These are phyloP conservation scores for Arbacia lixula DNA, from an alignment of 53 echinoderm and acorn worm species.

Conservation along the genomic window DNA sequence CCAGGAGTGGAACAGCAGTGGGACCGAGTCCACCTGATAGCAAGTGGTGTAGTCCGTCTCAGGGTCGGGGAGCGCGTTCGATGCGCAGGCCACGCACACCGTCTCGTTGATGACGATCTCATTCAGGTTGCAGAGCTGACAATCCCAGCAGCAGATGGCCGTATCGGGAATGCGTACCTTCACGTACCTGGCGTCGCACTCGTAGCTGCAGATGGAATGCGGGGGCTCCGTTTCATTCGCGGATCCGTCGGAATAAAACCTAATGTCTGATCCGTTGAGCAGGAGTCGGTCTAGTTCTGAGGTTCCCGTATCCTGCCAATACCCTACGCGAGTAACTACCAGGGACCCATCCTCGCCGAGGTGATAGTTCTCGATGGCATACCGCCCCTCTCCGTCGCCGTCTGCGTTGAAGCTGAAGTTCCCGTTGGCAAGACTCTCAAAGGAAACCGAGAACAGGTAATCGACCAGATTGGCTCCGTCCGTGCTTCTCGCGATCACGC, in stretches of 20 bases:
- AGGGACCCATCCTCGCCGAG: constrained; percentile 30
- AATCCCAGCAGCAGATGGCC: constrained; percentile 83
- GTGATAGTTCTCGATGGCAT: constrained; percentile 77
- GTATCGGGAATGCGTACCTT: constrained; percentile 58
- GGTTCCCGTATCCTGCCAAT: constrained; percentile 57
- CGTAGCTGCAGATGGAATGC: constrained; percentile 71
- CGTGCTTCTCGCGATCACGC: constrained; percentile 18
- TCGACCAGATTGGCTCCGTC: constrained; percentile 61
- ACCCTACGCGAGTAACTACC: constrained; percentile 61
- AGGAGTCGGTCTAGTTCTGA: constrained; percentile 36
- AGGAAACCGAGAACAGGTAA: constrained; percentile 56
- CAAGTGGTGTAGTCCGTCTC: constrained; percentile 67
- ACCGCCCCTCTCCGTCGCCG: constrained; percentile 76
- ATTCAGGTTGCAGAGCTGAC: constrained; percentile 58
- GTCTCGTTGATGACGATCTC: constrained; percentile 60
- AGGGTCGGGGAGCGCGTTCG: constrained; percentile 69
- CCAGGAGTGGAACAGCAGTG: constrained; percentile 62
- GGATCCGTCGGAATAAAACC: constrained; percentile 62
- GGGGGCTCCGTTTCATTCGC: constrained; percentile 55
- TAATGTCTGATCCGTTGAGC: constrained; percentile 41
- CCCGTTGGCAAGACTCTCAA: constrained; percentile 85
- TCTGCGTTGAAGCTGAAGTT: constrained; percentile 66
- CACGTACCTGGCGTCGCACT: constrained; percentile 57
- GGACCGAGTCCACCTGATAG: constrained; percentile 41
- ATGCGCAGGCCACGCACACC: constrained; percentile 58